Evolutionary conservation across 2,113 vertebrate genomes (phyloP).

Genomic region (Pelusios castaneus): DNA sequence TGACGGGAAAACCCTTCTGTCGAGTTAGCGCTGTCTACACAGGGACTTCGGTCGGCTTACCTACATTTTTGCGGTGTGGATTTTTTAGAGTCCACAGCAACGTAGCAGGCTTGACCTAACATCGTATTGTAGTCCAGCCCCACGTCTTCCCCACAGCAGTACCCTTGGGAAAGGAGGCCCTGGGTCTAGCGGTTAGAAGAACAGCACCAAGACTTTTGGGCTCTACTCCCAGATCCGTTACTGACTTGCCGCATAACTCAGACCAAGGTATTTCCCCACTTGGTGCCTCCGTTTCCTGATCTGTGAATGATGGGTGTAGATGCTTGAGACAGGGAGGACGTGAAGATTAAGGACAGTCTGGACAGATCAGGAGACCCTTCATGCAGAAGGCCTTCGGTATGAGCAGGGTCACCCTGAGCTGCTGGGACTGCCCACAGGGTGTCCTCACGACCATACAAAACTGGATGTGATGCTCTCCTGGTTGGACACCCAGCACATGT

Average conservation of each 20-base stretch:
- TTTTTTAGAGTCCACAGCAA: not conserved
- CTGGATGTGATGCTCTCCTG: not conserved
- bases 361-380: not conserved
- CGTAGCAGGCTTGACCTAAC: not conserved
- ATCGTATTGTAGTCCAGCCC: not conserved
- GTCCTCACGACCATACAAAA: rapidly evolving
- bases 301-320: not conserved
- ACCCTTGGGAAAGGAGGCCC: not conserved
- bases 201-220: not conserved
- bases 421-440: rapidly evolving
- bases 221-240: not conserved
- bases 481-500: not conserved
- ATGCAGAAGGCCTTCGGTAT: not conserved
- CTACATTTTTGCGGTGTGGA: not conserved
- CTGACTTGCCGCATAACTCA: not conserved
- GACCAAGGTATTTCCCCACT: not conserved
- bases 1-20: not conserved
- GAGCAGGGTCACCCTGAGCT: not conserved
- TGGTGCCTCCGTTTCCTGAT: not conserved
- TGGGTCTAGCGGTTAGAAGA: not conserved
- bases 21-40: not conserved
- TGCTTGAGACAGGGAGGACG: not conserved
- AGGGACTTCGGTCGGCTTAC: not conserved
- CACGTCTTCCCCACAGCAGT: not conserved
- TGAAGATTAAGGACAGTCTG: not conserved